Evolutionary conservation across 2,888 invertebrate genomes (phyloP).

Genomic region (Geophilus truncorum): DNA sequence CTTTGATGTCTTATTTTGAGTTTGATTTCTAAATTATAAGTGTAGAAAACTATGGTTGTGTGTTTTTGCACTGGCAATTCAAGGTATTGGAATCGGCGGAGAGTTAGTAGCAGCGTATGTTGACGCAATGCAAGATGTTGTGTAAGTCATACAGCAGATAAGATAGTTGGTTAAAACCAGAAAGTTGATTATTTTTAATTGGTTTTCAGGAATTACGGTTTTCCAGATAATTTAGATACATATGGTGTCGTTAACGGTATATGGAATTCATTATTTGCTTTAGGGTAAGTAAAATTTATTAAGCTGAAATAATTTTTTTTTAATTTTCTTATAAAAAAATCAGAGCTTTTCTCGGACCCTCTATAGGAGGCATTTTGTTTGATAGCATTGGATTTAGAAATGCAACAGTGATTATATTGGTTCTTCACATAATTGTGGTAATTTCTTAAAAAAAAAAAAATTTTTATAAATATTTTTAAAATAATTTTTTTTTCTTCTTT

Average conservation of each 20-base stretch:
- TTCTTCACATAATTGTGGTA: slow-evolving; percentile 63
- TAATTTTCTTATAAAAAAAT: too few relatives aligned
- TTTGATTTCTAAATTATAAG: background rate
- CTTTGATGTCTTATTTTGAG: background rate
- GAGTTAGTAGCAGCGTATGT: slow-evolving; percentile 80
- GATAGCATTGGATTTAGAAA: slow-evolving; percentile 53
- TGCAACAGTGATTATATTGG: slow-evolving; percentile 65
- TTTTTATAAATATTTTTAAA: too few relatives aligned
- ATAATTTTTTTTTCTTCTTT: background rate
- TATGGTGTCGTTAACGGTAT: slow-evolving; percentile 83
- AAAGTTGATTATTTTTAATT: slow-evolving; percentile 37
- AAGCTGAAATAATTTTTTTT: background rate
- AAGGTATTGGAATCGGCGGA: slow-evolving; percentile 79
- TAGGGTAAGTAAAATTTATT: slow-evolving; percentile 54
- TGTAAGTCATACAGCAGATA: slow-evolving; percentile 58
- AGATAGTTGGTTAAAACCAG: background rate
- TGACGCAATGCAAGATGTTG: slow-evolving; percentile 70
- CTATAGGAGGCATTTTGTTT: slow-evolving; percentile 66
- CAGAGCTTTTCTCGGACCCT: slow-evolving; percentile 57
- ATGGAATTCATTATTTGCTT: slow-evolving; percentile 83
- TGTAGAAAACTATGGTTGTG: slow-evolving; percentile 6
- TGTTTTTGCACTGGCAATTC: slow-evolving; percentile 57
- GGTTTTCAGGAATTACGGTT: slow-evolving; percentile 64
- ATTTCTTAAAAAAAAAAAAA: too few relatives aligned
- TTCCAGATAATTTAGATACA: slow-evolving; percentile 79